Percentiles rank a stretch among this genome's conserved stretches.
Evolutionary conservation across 2,888 invertebrate genomes (phyloP).

Genomic region (Dorcus hopei): DNA sequence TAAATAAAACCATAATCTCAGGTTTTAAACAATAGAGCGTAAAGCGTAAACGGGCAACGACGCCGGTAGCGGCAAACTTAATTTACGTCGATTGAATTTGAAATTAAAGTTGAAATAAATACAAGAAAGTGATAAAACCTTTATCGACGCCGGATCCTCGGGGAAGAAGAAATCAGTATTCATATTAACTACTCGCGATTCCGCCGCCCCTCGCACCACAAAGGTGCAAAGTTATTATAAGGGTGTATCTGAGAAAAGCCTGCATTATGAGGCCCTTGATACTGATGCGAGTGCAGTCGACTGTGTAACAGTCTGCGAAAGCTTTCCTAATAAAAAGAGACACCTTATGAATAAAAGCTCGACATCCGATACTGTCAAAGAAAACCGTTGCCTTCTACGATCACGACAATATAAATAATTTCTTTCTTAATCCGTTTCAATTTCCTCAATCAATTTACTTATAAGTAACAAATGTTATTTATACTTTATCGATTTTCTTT

Average conservation of each 20-base stretch:
- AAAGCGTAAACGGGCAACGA: not conserved
- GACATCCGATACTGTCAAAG: conserved; percentile 4
- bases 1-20: conserved; percentile 2
- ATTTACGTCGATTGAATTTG: conserved; percentile 24
- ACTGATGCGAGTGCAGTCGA: conserved; percentile 44
- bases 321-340: conserved; percentile 41
- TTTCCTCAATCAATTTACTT: no score
- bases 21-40: conserved; percentile 3
- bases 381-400: not conserved
- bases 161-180: conserved; percentile 43
- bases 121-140: conserved; percentile 38
- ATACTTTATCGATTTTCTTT: no score
- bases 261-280: conserved; percentile 44
- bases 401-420: conserved; percentile 3
- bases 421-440: not conserved
- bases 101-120: conserved; percentile 28
- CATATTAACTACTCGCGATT: conserved; percentile 47
- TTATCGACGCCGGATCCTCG: conserved; percentile 34
- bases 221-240: conserved; percentile 48
- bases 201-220: conserved; percentile 35
- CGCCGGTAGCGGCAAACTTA: conserved; percentile 9
- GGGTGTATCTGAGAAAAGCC: conserved; percentile 47
- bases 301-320: conserved; percentile 43
- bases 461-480: no score
- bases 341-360: conserved; percentile 27